Percentiles rank a stretch among this genome's conserved stretches.
phyloP scores from a whole-genome alignment of 23 tunicate species.

The Styela clava region DNA sequence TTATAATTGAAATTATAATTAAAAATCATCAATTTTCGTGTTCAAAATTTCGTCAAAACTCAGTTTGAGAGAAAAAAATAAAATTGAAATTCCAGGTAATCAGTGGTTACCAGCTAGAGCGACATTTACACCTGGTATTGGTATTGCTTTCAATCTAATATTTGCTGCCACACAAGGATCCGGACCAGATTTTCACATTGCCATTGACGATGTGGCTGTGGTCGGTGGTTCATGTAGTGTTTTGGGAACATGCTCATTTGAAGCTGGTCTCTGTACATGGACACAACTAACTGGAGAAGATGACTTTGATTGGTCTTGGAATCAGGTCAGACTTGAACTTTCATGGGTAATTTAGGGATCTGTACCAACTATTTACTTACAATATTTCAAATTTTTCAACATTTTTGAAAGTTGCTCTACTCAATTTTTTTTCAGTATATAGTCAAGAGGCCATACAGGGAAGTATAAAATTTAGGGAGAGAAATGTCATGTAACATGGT shows the following conservation, averaged over 20 bases:
- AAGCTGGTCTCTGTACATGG: slow-evolving; percentile 57
- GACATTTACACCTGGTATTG: slow-evolving; percentile 10
- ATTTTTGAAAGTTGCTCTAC: too few relatives aligned
- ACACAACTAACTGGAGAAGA: slow-evolving; percentile 39
- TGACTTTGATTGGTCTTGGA: slow-evolving; percentile 51
- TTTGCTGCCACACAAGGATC: slow-evolving; percentile 25
- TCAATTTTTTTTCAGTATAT: too few relatives aligned
- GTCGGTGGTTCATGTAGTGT: slow-evolving; percentile 35
- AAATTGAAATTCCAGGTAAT: too few relatives aligned
- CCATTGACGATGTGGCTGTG: slow-evolving; percentile 53
- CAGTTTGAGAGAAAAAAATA: too few relatives aligned
- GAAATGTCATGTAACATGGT: too few relatives aligned
- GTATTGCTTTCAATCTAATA: slow-evolving; percentile 28
- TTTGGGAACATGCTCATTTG: slow-evolving; percentile 45
- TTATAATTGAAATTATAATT: too few relatives aligned
- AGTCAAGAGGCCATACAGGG: too few relatives aligned
- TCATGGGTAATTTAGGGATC: neutral
- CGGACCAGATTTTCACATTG: slow-evolving; percentile 38
- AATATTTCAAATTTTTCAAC: too few relatives aligned
- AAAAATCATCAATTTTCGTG: too few relatives aligned
- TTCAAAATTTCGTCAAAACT: too few relatives aligned
- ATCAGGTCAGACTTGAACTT: slow-evolving; percentile 28
- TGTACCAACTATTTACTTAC: too few relatives aligned
- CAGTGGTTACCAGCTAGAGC: slow-evolving; percentile 43
- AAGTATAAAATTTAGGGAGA: too few relatives aligned